Conservation (phyloP, 2,797 vertebrate genomes). For the Rhynchotus rufescens region DNA sequence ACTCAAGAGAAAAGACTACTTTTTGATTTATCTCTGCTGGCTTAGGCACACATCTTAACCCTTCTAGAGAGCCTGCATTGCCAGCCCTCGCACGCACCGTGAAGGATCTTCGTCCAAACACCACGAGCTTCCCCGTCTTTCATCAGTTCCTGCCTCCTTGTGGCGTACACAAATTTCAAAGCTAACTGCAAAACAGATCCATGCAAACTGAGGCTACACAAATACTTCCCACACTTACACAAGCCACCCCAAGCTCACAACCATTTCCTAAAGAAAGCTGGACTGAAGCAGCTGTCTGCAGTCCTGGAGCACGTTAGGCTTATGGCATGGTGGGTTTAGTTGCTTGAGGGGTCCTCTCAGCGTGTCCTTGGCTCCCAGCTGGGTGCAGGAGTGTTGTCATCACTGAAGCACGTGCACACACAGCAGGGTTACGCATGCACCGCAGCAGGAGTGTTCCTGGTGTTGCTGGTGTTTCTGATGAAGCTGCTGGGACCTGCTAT, state of each 20-base stretch:
- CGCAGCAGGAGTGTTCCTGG: background rate
- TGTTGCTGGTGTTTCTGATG: background rate
- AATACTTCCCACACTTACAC: fast-evolving
- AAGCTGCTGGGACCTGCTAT: background rate
- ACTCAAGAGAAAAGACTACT: slow-evolving; percentile 26
- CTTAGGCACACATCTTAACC: slow-evolving; percentile 40
- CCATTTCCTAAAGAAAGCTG: background rate
- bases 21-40: slow-evolving; percentile 53
- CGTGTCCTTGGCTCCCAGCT: background rate
- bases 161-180: background rate
- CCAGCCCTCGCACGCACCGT: background rate
- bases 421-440: background rate
- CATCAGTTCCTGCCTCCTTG: background rate
- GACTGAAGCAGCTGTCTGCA: fast-evolving
- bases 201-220: background rate
- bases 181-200: background rate
- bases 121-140: background rate
- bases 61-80: background rate
- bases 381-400: fast-evolving
- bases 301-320: background rate
- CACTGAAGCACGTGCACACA: background rate
- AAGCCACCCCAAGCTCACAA: background rate
- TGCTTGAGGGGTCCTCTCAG: background rate
- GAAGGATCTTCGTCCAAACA: background rate
- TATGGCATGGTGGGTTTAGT: background rate